Evolutionary conservation across 2,888 invertebrate genomes (phyloP).

Genomic region (Apamea sordens): DNA sequence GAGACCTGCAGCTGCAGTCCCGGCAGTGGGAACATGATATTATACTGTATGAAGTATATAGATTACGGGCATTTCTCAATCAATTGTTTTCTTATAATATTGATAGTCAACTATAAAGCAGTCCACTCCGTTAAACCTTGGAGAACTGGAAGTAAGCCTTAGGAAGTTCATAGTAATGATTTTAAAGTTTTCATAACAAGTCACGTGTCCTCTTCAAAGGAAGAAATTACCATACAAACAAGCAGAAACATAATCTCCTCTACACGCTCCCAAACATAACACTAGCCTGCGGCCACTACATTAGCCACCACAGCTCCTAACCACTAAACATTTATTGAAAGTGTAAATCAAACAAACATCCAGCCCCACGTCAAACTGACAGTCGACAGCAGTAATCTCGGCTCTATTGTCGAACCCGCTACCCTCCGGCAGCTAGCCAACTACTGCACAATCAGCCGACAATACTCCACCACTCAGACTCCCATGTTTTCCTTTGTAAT

Average conservation of each 20-base stretch:
- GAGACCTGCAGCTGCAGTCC: background rate
- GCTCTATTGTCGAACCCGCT: slow-evolving; percentile 82
- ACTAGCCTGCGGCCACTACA: slow-evolving; percentile 52
- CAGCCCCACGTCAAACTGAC: slow-evolving; percentile 73
- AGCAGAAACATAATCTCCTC: slow-evolving; percentile 30
- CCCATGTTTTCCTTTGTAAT: slow-evolving; percentile 85
- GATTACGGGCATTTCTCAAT: background rate
- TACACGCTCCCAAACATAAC: slow-evolving; percentile 6
- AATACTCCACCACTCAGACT: slow-evolving; percentile 78
- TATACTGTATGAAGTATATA: background rate
- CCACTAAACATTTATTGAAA: slow-evolving; percentile 68
- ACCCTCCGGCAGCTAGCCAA: slow-evolving; percentile 75
- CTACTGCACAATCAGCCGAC: slow-evolving; percentile 77
- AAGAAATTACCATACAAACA: slow-evolving; percentile 42
- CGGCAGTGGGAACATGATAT: background rate
- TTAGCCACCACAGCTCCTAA: slow-evolving; percentile 41
- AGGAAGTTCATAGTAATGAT: background rate
- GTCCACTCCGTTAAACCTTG: background rate
- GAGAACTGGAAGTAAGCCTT: background rate
- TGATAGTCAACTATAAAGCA: slow-evolving; percentile 8
- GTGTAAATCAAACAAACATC: slow-evolving; percentile 68
- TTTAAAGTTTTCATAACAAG: slow-evolving; percentile 1
- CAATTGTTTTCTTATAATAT: slow-evolving; percentile 16
- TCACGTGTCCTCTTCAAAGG: background rate
- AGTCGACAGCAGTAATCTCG: slow-evolving; percentile 85